phyloP scores from a whole-genome alignment of 1,140 invertebrate genomes.

The Eueides isabella region DNA sequence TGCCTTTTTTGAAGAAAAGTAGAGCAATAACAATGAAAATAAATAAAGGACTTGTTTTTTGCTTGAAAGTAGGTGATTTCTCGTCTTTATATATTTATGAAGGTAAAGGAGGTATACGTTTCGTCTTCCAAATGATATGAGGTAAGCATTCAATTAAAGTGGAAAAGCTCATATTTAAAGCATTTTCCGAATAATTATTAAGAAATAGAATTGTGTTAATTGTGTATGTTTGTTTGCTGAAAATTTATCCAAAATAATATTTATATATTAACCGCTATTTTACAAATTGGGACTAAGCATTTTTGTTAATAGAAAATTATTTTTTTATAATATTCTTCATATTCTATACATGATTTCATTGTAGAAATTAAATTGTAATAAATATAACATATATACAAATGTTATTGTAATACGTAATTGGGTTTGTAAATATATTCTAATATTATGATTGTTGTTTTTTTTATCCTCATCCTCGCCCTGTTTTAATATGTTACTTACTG shows the following conservation, averaged over 20 bases:
- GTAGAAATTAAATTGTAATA: neutral
- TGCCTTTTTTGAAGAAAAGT: no score
- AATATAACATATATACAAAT: slow-evolving; percentile 17
- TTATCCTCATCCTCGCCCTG: neutral
- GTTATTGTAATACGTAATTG: slow-evolving; percentile 24
- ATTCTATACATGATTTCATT: neutral
- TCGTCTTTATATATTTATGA: no score
- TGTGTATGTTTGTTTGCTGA: neutral
- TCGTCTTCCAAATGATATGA: no score
- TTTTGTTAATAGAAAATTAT: neutral
- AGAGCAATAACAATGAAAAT: no score
- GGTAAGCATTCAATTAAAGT: no score
- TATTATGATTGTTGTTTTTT: neutral
- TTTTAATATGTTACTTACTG: neutral
- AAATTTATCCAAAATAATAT: neutral
- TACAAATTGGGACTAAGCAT: neutral
- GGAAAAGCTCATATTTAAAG: no score
- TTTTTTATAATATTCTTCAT: slow-evolving; percentile 3
- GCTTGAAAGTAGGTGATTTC: no score
- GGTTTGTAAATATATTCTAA: slow-evolving; percentile 16
- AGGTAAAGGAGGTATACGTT: no score
- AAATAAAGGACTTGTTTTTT: no score
- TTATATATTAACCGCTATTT: neutral
- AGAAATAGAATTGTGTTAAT: no score
- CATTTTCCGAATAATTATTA: no score